Base-by-base conservation (phyloP, 1,140 invertebrate genomes). In the Babylonia areolata region DNA sequence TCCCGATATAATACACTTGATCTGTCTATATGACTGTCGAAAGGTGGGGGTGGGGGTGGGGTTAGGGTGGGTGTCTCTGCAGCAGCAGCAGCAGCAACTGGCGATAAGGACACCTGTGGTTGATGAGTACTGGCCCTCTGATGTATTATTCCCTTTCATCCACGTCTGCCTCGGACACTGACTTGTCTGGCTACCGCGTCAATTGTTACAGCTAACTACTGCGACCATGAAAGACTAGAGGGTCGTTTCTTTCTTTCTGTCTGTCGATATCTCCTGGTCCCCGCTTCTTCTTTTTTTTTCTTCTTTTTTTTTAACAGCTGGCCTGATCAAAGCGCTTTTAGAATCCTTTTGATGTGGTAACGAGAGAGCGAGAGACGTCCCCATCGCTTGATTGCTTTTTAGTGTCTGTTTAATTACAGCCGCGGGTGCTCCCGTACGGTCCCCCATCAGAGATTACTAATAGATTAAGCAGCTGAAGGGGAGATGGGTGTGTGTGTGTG, bases 261-360 rank as follows among this genome's bases (percentile, higher is more conserved):
- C n/a, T n/a, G n/a, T n/a, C n/a, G n/a, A n/a, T n/a, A n/a, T n/a
- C n/a, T n/a, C n/a, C n/a, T n/a, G n/a, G n/a, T n/a, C n/a, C n/a
- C n/a, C n/a, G n/a, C 17, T 51, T 51, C 46, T 51, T 1, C 17
- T 2, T 51, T 51, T 51, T 51, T 51, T 64, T 64, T n/a, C 0
- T 0, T 64, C 28, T 1, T 23, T 64, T 64, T 28, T 23, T 64
- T 6, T 23, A 28, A 64, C 58, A 64, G 58, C 23, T 28, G 58
- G 58, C 58, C 58, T 64, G 58, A 64, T 64, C 58, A 64, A 64
- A 64, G 58, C 58, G 58, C 58, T 2, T n/a, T 23, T 64, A n/a
- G 58, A 64, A n/a, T 64, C 23, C 58, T 64, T 64, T 64, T 64
- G 58, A 64, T 64, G 58, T 64, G 58, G 58, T 64, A 64, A 64